A percentile compares a stretch with the other conserved stretches of the same genome.
These are phyloP conservation scores for Aldabrachelys gigantea DNA, from an alignment of 2,113 vertebrate genomes.

Conservation along the genomic window DNA sequence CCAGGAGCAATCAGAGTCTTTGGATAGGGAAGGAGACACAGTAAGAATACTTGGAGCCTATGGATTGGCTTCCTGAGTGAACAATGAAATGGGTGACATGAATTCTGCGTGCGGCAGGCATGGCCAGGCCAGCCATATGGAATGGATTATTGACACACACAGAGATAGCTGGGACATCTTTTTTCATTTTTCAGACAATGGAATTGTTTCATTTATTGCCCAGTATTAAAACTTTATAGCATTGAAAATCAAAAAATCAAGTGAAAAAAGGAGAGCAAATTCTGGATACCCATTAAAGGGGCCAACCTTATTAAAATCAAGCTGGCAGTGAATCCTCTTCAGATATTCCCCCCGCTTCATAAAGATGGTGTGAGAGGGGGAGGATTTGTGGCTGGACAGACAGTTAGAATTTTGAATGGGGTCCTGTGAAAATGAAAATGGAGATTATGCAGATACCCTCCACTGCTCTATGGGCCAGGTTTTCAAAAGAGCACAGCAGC, in stretches of 20 bases:
- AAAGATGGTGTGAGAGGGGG: slow-evolving; percentile 51
- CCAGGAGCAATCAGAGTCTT: slow-evolving; percentile 39
- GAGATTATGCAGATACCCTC: not conserved
- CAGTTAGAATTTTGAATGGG: slow-evolving; percentile 21
- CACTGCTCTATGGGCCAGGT: not conserved
- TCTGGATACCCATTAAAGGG: slow-evolving; percentile 63
- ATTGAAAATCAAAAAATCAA: slow-evolving; percentile 81
- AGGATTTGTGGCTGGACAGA: slow-evolving; percentile 25
- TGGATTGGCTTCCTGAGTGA: not conserved
- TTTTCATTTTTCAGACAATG: slow-evolving; percentile 88
- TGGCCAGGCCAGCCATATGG: slow-evolving; percentile 77
- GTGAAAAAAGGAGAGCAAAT: slow-evolving; percentile 72
- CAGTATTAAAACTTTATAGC: slow-evolving; percentile 85
- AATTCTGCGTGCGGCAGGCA: not conserved
- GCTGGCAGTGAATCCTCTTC: slow-evolving; percentile 50
- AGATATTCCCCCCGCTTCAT: slow-evolving; percentile 53
- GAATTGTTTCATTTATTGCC: slow-evolving; percentile 86
- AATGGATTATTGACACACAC: slow-evolving; percentile 78
- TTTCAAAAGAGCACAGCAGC: not conserved
- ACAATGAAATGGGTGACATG: slow-evolving; percentile 37
- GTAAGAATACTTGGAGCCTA: not conserved
- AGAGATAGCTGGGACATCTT: slow-evolving; percentile 85
- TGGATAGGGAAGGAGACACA: slow-evolving; percentile 5
- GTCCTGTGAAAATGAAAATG: slow-evolving; percentile 26
- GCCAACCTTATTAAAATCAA: slow-evolving; percentile 47